phyloP scores from a whole-genome alignment of 30 jellyfish, hydroid and myxozoan species.

The Aurelia sp. region DNA sequence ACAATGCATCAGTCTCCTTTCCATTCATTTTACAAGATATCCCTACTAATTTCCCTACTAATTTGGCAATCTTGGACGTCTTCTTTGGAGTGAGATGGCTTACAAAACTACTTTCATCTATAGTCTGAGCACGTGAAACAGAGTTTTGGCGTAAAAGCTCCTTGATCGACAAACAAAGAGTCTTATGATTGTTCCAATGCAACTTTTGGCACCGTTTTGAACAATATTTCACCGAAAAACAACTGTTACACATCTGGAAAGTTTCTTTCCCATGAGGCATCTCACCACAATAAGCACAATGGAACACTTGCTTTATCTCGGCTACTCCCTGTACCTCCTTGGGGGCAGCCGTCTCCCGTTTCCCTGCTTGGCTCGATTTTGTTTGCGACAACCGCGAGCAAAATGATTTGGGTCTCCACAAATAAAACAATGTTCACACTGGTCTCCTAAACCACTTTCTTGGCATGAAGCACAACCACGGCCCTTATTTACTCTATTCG shows the following conservation, averaged over 20 bases:
- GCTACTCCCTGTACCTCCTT: no score
- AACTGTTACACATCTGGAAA: no score
- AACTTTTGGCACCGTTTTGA: no score
- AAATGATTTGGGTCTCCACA: slow-evolving; percentile 31
- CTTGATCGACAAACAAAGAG: slow-evolving; percentile 3
- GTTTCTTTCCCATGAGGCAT: no score
- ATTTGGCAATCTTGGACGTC: slow-evolving; percentile 16
- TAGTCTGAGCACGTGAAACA: background rate
- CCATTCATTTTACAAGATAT: slow-evolving; percentile 15
- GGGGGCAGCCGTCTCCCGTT: no score
- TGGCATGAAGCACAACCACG: slow-evolving; percentile 28
- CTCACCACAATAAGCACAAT: no score
- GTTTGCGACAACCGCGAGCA: slow-evolving; percentile 14
- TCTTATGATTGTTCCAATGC: slow-evolving; percentile 30
- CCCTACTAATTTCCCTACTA: slow-evolving; percentile 24
- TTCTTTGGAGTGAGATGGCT: slow-evolving; percentile 51
- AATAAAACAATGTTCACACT: slow-evolving; percentile 35
- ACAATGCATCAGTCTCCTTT: slow-evolving; percentile 12
- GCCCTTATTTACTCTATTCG: background rate
- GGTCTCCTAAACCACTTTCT: slow-evolving; percentile 16
- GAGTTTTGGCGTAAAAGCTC: background rate
- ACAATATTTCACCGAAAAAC: no score
- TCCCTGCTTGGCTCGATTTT: background rate
- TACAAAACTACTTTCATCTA: background rate
- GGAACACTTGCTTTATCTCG: no score